These are phyloP conservation scores for Zoanthus sociatus DNA, from an alignment of 92 coral and sea anemone genomes.

Conservation along the genomic window DNA sequence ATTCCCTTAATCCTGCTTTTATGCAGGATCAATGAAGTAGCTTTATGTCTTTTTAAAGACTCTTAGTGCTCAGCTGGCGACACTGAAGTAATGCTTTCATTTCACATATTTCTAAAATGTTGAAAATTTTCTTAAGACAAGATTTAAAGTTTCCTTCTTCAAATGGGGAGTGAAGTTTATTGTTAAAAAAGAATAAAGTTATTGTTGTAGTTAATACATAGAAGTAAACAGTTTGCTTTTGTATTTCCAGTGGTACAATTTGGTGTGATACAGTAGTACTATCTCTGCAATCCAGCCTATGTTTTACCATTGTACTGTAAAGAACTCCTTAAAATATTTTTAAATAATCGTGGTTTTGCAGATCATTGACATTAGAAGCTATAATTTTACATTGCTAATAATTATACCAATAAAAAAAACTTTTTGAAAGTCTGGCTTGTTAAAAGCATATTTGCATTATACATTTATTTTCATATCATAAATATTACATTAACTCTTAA, in stretches of 20 bases:
- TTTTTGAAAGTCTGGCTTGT: slow-evolving; percentile 8
- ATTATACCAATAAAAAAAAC: not conserved
- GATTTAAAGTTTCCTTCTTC: slow-evolving; percentile 19
- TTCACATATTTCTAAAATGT: slow-evolving; percentile 28
- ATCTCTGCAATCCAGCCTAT: not conserved
- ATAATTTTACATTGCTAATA: slow-evolving; percentile 1
- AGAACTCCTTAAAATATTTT: slow-evolving; percentile 1
- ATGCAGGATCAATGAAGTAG: slow-evolving; percentile 45
- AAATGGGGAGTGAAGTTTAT: slow-evolving; percentile 11
- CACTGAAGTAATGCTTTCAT: slow-evolving; percentile 32
- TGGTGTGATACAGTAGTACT: not conserved
- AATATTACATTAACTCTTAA: too few relatives aligned
- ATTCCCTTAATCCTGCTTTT: slow-evolving; percentile 34
- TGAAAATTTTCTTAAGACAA: slow-evolving; percentile 4
- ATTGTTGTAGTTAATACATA: slow-evolving; percentile 11
- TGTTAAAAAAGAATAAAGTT: slow-evolving; percentile 26
- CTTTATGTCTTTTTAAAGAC: slow-evolving; percentile 17
- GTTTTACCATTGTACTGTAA: not conserved
- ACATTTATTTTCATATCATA: not conserved
- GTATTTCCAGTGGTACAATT: slow-evolving; percentile 8
- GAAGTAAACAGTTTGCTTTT: slow-evolving; percentile 30
- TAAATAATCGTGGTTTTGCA: slow-evolving; percentile 15
- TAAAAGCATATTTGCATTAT: slow-evolving; percentile 6
- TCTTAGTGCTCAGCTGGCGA: slow-evolving; percentile 21
- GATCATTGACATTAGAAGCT: slow-evolving; percentile 20